Percentiles rank a stretch among this genome's conserved stretches.
These are phyloP conservation scores for Poecilus cupreus DNA, from an alignment of 2,888 invertebrate species.

Conservation along the genomic window DNA sequence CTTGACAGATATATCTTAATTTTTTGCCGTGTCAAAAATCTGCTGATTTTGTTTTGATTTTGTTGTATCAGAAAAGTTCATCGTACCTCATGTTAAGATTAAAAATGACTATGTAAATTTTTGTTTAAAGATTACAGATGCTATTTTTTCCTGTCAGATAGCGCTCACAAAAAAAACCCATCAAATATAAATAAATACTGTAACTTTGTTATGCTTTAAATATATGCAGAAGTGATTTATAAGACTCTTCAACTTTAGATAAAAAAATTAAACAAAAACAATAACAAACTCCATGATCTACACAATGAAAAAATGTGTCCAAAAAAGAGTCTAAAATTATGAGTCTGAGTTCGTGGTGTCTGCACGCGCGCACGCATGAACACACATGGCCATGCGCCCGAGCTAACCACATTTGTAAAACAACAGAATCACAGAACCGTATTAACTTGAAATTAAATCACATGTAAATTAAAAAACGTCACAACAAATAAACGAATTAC, in stretches of 20 bases:
- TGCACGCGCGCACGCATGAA: background rate
- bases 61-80: too few species aligned
- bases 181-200: background rate
- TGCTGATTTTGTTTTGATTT: too few species aligned
- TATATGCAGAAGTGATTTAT: slow-evolving; percentile 34
- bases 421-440: slow-evolving; percentile 6
- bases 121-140: too few species aligned
- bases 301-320: background rate
- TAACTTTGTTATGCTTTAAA: background rate
- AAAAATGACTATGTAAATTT: too few species aligned
- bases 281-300: background rate
- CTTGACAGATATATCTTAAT: too few species aligned
- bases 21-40: too few species aligned
- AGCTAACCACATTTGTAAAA: background rate
- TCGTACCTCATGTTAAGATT: too few species aligned
- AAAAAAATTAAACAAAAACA: slow-evolving; percentile 21
- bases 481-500: background rate
- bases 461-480: background rate
- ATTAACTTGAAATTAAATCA: slow-evolving; percentile 7
- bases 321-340: slow-evolving; percentile 24
- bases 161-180: too few species aligned
- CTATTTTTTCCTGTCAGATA: too few species aligned
- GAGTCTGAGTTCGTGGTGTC: background rate
- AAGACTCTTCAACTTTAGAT: background rate
- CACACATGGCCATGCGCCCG: background rate